Percentiles rank a stretch among this genome's conserved stretches.
Evolutionary conservation across 35 echinoderm and acorn worm genomes (phyloP).

Genomic region (Eucidaris tribuloides): DNA sequence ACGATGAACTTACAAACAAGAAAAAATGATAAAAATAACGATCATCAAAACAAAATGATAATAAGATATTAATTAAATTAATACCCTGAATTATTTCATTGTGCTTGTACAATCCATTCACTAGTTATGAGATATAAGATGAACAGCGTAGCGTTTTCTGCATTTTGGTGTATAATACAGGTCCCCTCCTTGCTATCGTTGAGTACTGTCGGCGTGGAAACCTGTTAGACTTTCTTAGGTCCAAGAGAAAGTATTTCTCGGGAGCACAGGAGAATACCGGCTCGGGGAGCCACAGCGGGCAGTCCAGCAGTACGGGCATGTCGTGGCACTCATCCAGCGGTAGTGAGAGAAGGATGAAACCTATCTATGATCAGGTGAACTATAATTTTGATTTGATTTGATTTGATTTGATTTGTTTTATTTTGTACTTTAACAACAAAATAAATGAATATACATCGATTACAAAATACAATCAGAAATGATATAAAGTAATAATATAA

Average conservation of each 20-base stretch:
- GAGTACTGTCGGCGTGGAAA: constrained; percentile 93
- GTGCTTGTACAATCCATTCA: too few relatives aligned
- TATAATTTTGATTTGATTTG: not conserved
- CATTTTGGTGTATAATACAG: not conserved
- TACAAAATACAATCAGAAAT: too few relatives aligned
- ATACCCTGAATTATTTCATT: too few relatives aligned
- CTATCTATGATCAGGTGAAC: not conserved
- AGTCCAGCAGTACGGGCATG: not conserved
- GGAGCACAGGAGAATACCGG: constrained; percentile 1
- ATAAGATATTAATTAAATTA: too few relatives aligned
- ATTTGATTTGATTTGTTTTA: too few relatives aligned
- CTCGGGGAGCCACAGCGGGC: not conserved
- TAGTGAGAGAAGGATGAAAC: constrained; percentile 12
- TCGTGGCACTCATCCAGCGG: not conserved
- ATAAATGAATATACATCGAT: too few relatives aligned
- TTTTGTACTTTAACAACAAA: too few relatives aligned
- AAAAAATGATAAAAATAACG: too few relatives aligned
- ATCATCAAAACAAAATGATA: too few relatives aligned
- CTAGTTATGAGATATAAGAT: too few relatives aligned
- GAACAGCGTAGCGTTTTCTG: not conserved
- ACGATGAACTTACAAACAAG: too few relatives aligned
- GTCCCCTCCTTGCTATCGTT: constrained; percentile 75
- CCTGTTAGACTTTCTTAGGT: constrained; percentile 75
- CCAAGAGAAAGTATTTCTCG: constrained; percentile 66
- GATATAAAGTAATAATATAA: too few relatives aligned